These are phyloP conservation scores for Cosmorhoe ocellata DNA, from an alignment of 2,888 invertebrate genomes.

Conservation along the genomic window DNA sequence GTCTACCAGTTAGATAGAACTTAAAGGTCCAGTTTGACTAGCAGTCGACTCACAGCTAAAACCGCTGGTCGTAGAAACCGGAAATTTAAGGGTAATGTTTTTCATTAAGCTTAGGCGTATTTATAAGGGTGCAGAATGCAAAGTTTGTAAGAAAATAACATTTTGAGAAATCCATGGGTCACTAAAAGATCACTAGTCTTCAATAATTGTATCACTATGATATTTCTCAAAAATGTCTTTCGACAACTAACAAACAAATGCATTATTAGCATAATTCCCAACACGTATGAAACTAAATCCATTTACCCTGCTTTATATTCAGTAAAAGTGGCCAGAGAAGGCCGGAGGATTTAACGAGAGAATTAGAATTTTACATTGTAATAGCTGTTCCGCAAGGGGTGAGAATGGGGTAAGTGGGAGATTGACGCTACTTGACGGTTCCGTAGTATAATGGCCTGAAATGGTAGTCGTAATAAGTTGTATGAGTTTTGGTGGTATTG, in stretches of 20 bases:
- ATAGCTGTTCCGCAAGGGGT: constrained; percentile 29
- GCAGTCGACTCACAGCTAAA: too few species aligned
- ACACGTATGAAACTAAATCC: constrained; percentile 49
- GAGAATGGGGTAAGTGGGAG: constrained; percentile 43
- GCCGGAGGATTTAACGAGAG: constrained; percentile 59
- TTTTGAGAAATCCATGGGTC: too few species aligned
- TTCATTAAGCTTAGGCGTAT: too few species aligned
- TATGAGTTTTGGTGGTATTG: background rate
- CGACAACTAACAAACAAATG: constrained; percentile 13
- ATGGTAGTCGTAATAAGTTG: constrained; percentile 3
- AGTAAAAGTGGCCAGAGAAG: constrained; percentile 52
- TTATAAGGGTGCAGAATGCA: too few species aligned
- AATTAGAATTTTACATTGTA: constrained; percentile 71
- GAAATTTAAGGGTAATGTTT: too few species aligned
- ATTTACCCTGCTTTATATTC: constrained; percentile 59
- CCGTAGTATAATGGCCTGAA: constrained; percentile 8
- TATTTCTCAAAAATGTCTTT: too few species aligned
- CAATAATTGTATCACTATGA: too few species aligned
- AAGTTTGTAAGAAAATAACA: too few species aligned
- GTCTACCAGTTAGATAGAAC: too few species aligned
- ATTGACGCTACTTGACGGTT: constrained; percentile 11
- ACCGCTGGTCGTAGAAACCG: too few species aligned
- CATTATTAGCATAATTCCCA: constrained; percentile 44
- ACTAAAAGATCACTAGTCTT: too few species aligned
- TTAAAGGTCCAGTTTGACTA: too few species aligned